Evolutionary conservation across 1,140 invertebrate species (phyloP).

Genomic region (Cataglyphis hispanica): DNA sequence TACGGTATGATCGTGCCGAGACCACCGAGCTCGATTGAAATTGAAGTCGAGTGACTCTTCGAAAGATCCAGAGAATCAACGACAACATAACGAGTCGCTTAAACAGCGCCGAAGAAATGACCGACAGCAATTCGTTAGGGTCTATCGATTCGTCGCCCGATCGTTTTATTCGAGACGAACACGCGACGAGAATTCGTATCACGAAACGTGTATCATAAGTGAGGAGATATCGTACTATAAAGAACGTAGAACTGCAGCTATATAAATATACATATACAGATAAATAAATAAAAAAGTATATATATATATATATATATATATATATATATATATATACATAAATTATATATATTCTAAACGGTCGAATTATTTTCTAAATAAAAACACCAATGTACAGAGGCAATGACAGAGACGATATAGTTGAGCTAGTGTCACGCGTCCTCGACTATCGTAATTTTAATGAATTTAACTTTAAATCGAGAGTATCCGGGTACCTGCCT

Average conservation of each 20-base stretch:
- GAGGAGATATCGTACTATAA: conserved; percentile 33
- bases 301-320: conserved; percentile 50
- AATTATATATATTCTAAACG: conserved; percentile 70
- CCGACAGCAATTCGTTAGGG: conserved; percentile 22
- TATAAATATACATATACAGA: conserved; percentile 60
- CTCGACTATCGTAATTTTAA: conserved; percentile 61
- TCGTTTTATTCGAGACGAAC: conserved; percentile 29
- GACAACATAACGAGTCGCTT: conserved; percentile 40
- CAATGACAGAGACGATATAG: conserved; percentile 49
- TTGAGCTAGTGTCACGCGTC: conserved; percentile 60
- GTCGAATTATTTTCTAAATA: conserved; percentile 78
- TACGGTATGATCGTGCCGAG: conserved; percentile 50
- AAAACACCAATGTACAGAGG: conserved; percentile 60
- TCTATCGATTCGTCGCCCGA: conserved; percentile 20
- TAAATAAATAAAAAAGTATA: conserved; percentile 54
- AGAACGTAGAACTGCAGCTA: conserved; percentile 50
- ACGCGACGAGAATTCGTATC: conserved; percentile 11
- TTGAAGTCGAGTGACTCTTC: conserved; percentile 42
- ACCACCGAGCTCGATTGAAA: conserved; percentile 15
- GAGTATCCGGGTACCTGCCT: conserved; percentile 2
- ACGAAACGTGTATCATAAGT: conserved; percentile 52
- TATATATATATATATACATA: conserved; percentile 57
- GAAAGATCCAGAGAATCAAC: background rate
- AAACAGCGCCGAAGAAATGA: background rate
- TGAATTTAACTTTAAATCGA: conserved; percentile 11